phyloP scores from a whole-genome alignment of 2,797 vertebrate species.

The Anomalospiza imberbis region DNA sequence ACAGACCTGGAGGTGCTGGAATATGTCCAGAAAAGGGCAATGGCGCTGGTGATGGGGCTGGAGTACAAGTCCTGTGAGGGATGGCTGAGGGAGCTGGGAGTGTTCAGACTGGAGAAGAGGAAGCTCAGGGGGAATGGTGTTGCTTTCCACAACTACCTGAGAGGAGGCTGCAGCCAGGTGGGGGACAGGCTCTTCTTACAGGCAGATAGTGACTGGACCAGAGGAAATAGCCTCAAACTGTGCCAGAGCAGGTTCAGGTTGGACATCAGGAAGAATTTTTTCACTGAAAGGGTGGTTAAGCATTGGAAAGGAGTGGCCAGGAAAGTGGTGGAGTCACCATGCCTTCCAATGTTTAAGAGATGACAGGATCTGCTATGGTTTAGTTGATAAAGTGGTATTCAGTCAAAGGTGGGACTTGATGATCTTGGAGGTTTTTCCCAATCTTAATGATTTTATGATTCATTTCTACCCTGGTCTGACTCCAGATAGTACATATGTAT shows the following conservation, averaged over 20 bases:
- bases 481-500: background rate
- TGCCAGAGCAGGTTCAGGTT: background rate
- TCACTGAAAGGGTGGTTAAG: background rate
- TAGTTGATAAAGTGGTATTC: background rate
- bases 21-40: background rate
- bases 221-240: background rate
- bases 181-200: background rate
- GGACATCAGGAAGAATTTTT: background rate
- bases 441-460: background rate
- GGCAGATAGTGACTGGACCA: background rate
- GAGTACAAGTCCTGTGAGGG: fast-evolving
- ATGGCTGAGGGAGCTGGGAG: background rate
- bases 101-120: background rate
- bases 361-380: background rate
- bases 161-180: background rate
- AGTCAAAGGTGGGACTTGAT: background rate
- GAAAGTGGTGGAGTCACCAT: background rate
- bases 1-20: background rate
- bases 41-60: background rate
- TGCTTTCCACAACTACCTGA: background rate
- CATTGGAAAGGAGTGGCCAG: background rate
- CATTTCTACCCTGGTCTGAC: background rate
- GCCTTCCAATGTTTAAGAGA: background rate
- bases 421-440: background rate
- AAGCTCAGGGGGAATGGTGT: background rate